Evolutionary conservation across 2,113 vertebrate genomes (phyloP), one percentile per base, ranked within the genome.

Genomic region (Scortum barcoo): DNA sequence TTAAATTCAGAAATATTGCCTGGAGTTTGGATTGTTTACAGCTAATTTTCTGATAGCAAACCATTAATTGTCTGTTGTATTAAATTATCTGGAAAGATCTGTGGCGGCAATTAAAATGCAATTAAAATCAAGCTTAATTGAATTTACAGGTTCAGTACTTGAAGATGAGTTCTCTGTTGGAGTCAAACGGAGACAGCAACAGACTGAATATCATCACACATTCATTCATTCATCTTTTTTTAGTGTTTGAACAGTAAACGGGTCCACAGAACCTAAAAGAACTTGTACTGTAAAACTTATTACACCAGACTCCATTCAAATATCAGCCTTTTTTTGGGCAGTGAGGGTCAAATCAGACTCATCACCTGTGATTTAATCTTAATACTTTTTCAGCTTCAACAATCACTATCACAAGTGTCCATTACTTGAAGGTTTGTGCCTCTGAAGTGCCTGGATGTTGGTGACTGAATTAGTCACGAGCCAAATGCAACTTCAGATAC

Each of bases 1-100:
- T 61, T 38, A 3, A 11, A 46, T 73, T 53, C 36, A 58, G 14
- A 76, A 60, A 22, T 46, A 7, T 30, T 66, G 33, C 57, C 26
- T 65, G 1, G 8, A 24, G 42, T 28, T 58, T 61, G 16, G 56
- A 61, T 12, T 38, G 77, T 84, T 78, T 78, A 61, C 65, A 62
- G 6, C 3, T 16, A 3, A 0, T 72, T 20, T 20, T 11, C 3
- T 72, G 9, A 57, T 40, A 74, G 19, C 28, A 60, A 86, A 58
- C 10, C 30, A 68, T 48, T 62, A 17, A 51, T 56, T 12, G 26
- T 57, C 76, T 70, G 57, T 51, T 42, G 11, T 7, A 0, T 58
- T 63, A 40, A 67, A 5, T 63, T 9, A 28, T n/a, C n/a, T 0
- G 0, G 17, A 11, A 58, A 72, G 17, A 46, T 6, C 53, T 33